Conservation (phyloP, 2,113 vertebrate species). For the Oplegnathus fasciatus region DNA sequence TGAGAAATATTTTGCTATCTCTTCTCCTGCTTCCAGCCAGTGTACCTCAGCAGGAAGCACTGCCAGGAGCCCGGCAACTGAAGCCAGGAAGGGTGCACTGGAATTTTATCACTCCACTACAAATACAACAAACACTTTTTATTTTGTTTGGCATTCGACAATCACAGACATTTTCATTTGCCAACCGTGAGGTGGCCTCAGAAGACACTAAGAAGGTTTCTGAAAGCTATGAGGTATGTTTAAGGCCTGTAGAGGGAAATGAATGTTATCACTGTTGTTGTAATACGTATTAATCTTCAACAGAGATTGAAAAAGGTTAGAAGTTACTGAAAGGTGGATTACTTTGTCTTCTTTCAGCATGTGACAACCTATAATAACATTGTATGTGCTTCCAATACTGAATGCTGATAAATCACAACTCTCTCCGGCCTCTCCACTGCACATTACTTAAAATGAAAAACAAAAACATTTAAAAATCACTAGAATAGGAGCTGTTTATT, state of each 20-base stretch:
- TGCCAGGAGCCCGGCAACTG: background rate
- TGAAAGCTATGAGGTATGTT: background rate
- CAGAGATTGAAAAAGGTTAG: background rate
- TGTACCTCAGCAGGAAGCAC: background rate
- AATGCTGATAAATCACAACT: background rate
- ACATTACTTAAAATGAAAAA: background rate
- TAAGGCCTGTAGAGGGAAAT: background rate
- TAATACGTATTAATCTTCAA: background rate
- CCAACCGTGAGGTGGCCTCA: background rate
- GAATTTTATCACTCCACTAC: constrained; percentile 5
- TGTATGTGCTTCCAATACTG: background rate
- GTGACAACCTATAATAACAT: background rate
- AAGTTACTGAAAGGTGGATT: background rate
- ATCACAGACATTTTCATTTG: background rate
- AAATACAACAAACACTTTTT: constrained; percentile 5
- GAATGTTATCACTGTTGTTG: background rate
- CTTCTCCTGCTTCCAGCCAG: constrained; percentile 2
- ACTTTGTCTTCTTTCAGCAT: background rate
- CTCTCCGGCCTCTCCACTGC: no score
- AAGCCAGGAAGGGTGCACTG: constrained; percentile 1
- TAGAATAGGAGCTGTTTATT: background rate
- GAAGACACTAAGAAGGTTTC: background rate
- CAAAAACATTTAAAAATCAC: background rate
- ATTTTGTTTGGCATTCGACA: background rate
- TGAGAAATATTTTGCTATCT: background rate